Conservation (phyloP, 1,140 invertebrate species). For the Drosophila equinoxialis region DNA sequence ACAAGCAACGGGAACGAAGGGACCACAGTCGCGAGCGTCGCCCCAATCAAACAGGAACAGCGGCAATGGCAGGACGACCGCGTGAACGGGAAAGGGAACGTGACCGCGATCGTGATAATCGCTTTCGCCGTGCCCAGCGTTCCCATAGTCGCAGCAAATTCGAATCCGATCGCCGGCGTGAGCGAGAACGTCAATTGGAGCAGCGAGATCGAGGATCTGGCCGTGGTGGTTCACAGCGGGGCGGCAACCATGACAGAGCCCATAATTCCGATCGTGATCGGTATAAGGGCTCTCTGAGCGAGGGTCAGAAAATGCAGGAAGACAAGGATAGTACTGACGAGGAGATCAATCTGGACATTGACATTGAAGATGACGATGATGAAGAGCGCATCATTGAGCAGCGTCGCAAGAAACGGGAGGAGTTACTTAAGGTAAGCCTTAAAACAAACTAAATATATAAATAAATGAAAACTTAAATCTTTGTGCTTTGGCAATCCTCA, state of each 20-base stretch:
- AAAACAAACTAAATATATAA: not conserved
- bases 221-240: slow-evolving; percentile 53
- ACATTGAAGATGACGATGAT: slow-evolving; percentile 96
- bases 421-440: slow-evolving; percentile 89
- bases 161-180: slow-evolving; percentile 72
- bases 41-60: slow-evolving; percentile 37
- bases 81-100: slow-evolving; percentile 64
- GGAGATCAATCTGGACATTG: slow-evolving; percentile 87
- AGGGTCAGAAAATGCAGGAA: slow-evolving; percentile 87
- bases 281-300: slow-evolving; percentile 89
- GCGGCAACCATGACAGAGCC: slow-evolving; percentile 66
- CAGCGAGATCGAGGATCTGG: slow-evolving; percentile 52
- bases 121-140: slow-evolving; percentile 65
- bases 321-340: slow-evolving; percentile 86
- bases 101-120: slow-evolving; percentile 40
- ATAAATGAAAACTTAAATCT: too few relatives aligned
- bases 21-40: slow-evolving; percentile 55
- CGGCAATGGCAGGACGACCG: slow-evolving; percentile 40
- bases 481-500: not conserved
- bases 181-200: slow-evolving; percentile 65
- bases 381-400: slow-evolving; percentile 97
- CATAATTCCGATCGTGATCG: slow-evolving; percentile 73
- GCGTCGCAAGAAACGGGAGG: slow-evolving; percentile 94
- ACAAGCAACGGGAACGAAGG: slow-evolving; percentile 72
- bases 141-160: slow-evolving; percentile 80